A percentile compares a stretch with the other conserved stretches of the same genome.
Conservation (phyloP, 2,888 invertebrate species). For the Melanophora roralis region DNA sequence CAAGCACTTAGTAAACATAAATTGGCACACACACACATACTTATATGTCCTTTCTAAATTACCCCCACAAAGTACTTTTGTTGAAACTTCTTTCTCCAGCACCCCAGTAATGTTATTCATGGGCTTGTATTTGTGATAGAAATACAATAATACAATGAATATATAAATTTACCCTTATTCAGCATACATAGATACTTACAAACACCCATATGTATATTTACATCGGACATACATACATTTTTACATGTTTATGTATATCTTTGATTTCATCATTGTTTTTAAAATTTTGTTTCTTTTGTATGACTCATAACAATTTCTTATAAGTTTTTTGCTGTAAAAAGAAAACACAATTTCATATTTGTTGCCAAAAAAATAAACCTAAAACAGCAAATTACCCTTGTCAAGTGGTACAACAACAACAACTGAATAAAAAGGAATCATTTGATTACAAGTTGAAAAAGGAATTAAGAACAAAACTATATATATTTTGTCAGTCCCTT, state of each 20-base stretch:
- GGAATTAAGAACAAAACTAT: conserved; percentile 25
- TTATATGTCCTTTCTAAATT: not conserved
- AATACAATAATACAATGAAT: conserved; percentile 33
- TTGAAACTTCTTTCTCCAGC: not conserved
- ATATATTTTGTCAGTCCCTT: too few relatives aligned
- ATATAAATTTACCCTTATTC: conserved; percentile 25
- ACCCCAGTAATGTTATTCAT: too few relatives aligned
- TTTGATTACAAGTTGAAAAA: conserved; percentile 3
- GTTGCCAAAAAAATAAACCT: conserved; percentile 40
- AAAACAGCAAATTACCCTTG: conserved; percentile 58
- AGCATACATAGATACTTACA: too few relatives aligned
- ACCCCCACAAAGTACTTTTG: conserved; percentile 1
- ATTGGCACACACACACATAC: not conserved
- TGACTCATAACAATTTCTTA: conserved; percentile 35
- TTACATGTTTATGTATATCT: too few relatives aligned
- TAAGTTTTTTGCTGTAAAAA: not conserved
- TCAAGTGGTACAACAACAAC: conserved; percentile 43
- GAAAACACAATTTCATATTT: conserved; percentile 14
- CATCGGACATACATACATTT: too few relatives aligned
- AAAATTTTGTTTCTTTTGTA: not conserved
- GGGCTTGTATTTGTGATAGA: conserved; percentile 8
- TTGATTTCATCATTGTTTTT: conserved; percentile 47
- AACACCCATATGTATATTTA: too few relatives aligned
- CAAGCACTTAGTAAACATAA: conserved; percentile 34
- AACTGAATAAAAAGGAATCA: not conserved